Evolutionary conservation across 2,797 vertebrate genomes (phyloP).

Genomic region (Holocentrus rufus): DNA sequence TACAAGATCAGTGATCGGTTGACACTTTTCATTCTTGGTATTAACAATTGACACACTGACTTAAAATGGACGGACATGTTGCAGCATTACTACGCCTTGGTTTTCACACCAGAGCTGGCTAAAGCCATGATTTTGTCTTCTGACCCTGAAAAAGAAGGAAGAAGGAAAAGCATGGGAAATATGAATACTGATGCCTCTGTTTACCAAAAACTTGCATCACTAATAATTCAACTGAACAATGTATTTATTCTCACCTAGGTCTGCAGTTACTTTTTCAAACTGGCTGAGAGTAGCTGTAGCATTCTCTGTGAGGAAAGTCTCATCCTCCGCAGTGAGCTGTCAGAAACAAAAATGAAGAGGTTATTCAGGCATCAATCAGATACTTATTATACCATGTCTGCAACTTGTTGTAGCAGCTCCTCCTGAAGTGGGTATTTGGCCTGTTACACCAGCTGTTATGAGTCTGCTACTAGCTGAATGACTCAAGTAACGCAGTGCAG

Average conservation of each 20-base stretch:
- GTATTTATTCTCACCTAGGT: slow-evolving; percentile 83
- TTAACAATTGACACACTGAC: slow-evolving; percentile 11
- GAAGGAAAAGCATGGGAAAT: slow-evolving; percentile 5
- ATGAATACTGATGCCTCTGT: not conserved
- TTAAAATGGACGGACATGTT: slow-evolving; percentile 12
- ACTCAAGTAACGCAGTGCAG: slow-evolving; percentile 19
- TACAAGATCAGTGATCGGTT: slow-evolving; percentile 43
- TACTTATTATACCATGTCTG: not conserved
- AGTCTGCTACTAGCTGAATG: slow-evolving; percentile 5
- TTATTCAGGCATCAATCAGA: not conserved
- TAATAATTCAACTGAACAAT: not conserved
- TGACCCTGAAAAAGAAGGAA: slow-evolving; percentile 83
- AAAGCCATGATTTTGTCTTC: slow-evolving; percentile 98
- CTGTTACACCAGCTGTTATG: not conserved
- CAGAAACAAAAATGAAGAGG: slow-evolving; percentile 3
- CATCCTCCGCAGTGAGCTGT: slow-evolving; percentile 92
- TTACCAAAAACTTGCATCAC: not conserved
- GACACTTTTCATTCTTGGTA: slow-evolving; percentile 49
- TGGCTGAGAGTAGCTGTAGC: slow-evolving; percentile 91
- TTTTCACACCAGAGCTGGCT: slow-evolving; percentile 93
- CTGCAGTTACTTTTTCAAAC: slow-evolving; percentile 93
- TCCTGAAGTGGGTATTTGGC: not conserved
- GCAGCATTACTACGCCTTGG: slow-evolving; percentile 80
- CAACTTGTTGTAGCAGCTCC: not conserved
- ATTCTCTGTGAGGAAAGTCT: slow-evolving; percentile 90